These are phyloP conservation scores for Scelioninae gen. 2 DNA, from an alignment of 2,888 invertebrate genomes.

Conservation along the genomic window DNA sequence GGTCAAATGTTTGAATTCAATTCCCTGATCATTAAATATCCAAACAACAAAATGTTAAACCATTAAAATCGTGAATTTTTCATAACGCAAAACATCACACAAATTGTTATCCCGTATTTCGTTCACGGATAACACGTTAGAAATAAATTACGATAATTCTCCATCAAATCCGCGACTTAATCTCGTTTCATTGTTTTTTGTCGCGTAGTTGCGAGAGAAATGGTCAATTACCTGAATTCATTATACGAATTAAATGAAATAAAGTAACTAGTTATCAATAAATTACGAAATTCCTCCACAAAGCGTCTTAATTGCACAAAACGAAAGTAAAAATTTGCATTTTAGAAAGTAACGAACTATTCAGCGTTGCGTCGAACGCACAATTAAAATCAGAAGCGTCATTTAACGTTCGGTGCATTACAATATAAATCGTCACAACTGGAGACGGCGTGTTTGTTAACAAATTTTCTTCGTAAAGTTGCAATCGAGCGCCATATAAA, in stretches of 20 bases:
- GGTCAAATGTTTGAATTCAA: too few species aligned
- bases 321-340: slow-evolving; percentile 31
- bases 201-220: background rate
- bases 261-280: slow-evolving; percentile 3
- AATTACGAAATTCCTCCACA: slow-evolving; percentile 19
- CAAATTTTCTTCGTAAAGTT: too few species aligned
- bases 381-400: slow-evolving; percentile 22
- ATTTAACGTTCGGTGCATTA: slow-evolving; percentile 2
- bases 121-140: too few species aligned
- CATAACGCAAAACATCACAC: too few species aligned
- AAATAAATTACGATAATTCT: too few species aligned
- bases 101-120: too few species aligned
- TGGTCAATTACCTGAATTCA: slow-evolving; percentile 14
- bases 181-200: background rate
- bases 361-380: slow-evolving; percentile 12
- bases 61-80: too few species aligned
- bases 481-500: too few species aligned
- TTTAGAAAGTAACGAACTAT: slow-evolving; percentile 48
- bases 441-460: too few species aligned
- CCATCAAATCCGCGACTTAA: background rate
- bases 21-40: too few species aligned
- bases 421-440: background rate
- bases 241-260: slow-evolving; percentile 8
- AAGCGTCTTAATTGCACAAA: slow-evolving; percentile 32
- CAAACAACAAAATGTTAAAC: too few species aligned